These are phyloP conservation scores for Eurytemora carolleeae DNA, from an alignment of 1,140 invertebrate species.

Conservation along the genomic window DNA sequence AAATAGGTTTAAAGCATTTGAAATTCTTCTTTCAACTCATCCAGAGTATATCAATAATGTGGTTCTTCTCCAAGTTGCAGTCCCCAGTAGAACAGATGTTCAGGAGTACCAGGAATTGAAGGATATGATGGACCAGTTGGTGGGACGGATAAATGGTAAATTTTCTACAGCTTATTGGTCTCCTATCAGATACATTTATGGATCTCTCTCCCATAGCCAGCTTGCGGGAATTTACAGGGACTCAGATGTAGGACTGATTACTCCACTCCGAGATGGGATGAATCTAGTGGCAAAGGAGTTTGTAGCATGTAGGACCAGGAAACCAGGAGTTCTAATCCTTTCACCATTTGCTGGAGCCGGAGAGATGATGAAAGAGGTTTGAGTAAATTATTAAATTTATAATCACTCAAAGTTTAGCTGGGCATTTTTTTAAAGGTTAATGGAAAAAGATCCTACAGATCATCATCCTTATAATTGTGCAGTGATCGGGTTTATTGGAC, in stretches of 20 bases:
- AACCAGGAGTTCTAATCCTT: slow-evolving; percentile 58
- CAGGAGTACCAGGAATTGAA: slow-evolving; percentile 76
- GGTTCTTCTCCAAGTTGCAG: slow-evolving; percentile 38
- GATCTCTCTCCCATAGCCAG: slow-evolving; percentile 57
- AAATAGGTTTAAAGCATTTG: slow-evolving; percentile 58
- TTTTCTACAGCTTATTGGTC: slow-evolving; percentile 54
- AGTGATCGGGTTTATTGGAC: no score
- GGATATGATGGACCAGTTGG: slow-evolving; percentile 69
- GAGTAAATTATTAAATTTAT: no score
- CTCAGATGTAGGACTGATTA: slow-evolving; percentile 60
- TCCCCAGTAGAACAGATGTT: slow-evolving; percentile 69
- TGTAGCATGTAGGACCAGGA: slow-evolving; percentile 67
- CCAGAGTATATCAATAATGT: slow-evolving; percentile 67
- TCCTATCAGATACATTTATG: slow-evolving; percentile 72
- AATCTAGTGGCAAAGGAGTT: slow-evolving; percentile 83
- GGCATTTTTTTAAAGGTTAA: no score
- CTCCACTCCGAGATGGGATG: slow-evolving; percentile 72
- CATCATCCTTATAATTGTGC: no score
- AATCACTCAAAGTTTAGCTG: no score
- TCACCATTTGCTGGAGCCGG: slow-evolving; percentile 50
- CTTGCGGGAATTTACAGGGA: slow-evolving; percentile 56
- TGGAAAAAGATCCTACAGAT: no score
- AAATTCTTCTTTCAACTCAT: slow-evolving; percentile 57
- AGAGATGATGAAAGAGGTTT: slow-evolving; percentile 20
- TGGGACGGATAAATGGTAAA: slow-evolving; percentile 33